A percentile compares a stretch with the other conserved stretches of the same genome.
phyloP scores from a whole-genome alignment of 2,888 invertebrate species.

The Bhutanitis thaidina region DNA sequence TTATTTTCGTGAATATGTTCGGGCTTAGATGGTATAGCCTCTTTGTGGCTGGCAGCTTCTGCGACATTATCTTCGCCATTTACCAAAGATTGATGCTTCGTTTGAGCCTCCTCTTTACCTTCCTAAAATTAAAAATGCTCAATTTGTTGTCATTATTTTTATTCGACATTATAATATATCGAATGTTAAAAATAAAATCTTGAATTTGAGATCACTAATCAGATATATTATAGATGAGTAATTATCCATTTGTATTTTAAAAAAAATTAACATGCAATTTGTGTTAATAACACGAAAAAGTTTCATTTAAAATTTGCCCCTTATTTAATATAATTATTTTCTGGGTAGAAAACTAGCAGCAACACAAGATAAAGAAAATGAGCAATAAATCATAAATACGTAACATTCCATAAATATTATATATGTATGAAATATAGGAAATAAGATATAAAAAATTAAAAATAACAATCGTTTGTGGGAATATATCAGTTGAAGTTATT shows the following conservation, averaged over 20 bases:
- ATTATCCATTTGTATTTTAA: too few relatives aligned
- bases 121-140: slow-evolving; percentile 54
- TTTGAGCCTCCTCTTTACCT: slow-evolving; percentile 53
- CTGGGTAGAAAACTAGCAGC: too few relatives aligned
- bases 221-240: too few relatives aligned
- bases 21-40: slow-evolving; percentile 59
- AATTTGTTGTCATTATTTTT: slow-evolving; percentile 14
- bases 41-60: slow-evolving; percentile 58
- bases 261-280: background rate
- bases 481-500: slow-evolving; percentile 60
- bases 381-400: background rate
- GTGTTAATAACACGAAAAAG: background rate
- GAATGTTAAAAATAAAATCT: background rate
- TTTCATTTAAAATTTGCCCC: background rate
- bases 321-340: background rate
- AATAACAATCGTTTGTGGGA: slow-evolving; percentile 67
- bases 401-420: background rate
- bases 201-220: background rate
- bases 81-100: slow-evolving; percentile 56
- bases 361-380: background rate
- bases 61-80: slow-evolving; percentile 70
- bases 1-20: slow-evolving; percentile 63
- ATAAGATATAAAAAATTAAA: slow-evolving; percentile 40
- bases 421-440: slow-evolving; percentile 26
- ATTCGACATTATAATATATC: too few relatives aligned